A percentile compares a stretch with the other conserved stretches of the same genome.
phyloP scores from a whole-genome alignment of 2,113 vertebrate genomes.

The Pteruthius melanotis region DNA sequence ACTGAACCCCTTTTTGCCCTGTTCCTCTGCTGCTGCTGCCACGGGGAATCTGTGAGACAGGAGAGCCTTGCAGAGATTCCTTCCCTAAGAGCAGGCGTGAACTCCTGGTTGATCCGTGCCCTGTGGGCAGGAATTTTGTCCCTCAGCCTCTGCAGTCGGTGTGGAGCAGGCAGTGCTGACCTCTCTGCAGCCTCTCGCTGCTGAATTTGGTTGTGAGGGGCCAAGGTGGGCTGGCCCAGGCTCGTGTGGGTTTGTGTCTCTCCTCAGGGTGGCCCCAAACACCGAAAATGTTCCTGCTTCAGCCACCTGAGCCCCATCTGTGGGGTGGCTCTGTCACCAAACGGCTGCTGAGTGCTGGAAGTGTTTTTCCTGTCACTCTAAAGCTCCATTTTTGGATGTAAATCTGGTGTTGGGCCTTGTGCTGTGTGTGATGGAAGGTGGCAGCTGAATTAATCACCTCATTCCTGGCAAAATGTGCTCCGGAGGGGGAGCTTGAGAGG shows the following conservation, averaged over 20 bases:
- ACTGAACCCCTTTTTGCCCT: neutral
- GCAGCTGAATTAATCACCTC: neutral
- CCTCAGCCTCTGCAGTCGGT: neutral
- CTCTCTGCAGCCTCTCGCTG: accelerated
- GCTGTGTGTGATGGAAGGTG: neutral
- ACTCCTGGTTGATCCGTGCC: neutral
- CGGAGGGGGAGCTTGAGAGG: neutral
- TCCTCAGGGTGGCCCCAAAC: neutral
- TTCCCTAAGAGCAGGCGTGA: accelerated
- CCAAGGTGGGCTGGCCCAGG: neutral
- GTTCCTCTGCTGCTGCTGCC: neutral
- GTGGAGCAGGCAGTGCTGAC: neutral
- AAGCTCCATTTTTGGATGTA: neutral
- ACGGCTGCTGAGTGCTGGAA: neutral
- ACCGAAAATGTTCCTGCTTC: neutral
- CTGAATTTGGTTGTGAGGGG: neutral
- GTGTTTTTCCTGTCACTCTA: neutral
- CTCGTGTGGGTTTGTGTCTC: neutral
- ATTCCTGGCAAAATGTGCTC: neutral
- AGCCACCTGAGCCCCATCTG: neutral
- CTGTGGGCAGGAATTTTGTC: neutral
- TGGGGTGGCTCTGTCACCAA: neutral
- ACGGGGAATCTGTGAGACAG: neutral
- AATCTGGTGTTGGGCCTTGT: neutral
- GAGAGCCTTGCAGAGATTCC: neutral